Base-by-base conservation (phyloP, 2,888 invertebrate genomes). In the Apeira syringaria region DNA sequence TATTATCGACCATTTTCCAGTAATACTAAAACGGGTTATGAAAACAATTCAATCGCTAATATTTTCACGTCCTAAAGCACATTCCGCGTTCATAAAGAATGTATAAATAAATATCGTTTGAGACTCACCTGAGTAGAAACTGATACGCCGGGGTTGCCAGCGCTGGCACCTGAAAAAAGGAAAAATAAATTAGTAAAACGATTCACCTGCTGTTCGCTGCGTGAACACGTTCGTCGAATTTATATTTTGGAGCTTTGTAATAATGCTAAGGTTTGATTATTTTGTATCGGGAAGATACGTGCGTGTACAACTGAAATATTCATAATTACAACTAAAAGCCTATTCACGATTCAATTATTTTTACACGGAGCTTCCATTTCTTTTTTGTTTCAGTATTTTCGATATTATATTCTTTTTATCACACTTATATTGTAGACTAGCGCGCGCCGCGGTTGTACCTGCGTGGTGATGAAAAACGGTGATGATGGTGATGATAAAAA, bases 81-180 rank as follows among this genome's bases (percentile, higher is more conserved):
- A 26, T 26, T 5, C 3, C 13, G 2, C 7, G 5, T 15, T 29
- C 17, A 5, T 29, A 9, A 37, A 24, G 13, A 32, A 22, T 32
- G 29, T 34, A 44, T 39, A 33, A 33, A 25, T 27, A 33, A 34
- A 40, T 22, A 26, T 25, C 32, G 13, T 39, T 31, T 39, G 9
- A 34, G 25, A 51, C 74, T 59, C 58, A 88, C 88, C 83, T 88
- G 88, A 64, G 88, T 88, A 32, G 88, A 88, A 59, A 88, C 88
- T 47, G 88, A 88, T 59, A 88, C 81, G 58, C 83, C 81, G 27
- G 78, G 68, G 47, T 80, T 75, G 44, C 75, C 66, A 44, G 59
- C 71, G 43, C 68, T 68, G 55, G 74, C 80, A 72, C 84, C 87
- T 87, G 73, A 66, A 49, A 53, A 75, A 67, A 49, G 56, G 59